Conservation (phyloP, 2,113 vertebrate genomes). For the Spilogale gracilis region DNA sequence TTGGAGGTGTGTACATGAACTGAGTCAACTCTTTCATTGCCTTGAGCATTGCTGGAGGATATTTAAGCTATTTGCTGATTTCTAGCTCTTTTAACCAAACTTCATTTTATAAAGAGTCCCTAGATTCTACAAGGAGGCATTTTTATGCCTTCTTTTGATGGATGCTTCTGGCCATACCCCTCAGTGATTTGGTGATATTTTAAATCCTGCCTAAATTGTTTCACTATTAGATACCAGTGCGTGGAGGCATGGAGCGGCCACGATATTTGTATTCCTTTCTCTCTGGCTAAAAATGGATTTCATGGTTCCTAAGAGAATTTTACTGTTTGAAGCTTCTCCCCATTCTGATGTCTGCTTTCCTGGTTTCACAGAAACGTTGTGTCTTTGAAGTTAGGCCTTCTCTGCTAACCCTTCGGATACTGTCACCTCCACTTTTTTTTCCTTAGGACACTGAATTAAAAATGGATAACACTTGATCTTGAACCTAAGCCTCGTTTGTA, state of each 20-base stretch:
- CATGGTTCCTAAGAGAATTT: slow-evolving; percentile 29
- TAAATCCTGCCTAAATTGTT: slow-evolving; percentile 58
- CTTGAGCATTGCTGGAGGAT: slow-evolving; percentile 67
- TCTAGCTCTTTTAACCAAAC: slow-evolving; percentile 72
- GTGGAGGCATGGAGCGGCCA: neutral
- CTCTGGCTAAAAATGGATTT: slow-evolving; percentile 42
- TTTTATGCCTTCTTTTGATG: slow-evolving; percentile 68
- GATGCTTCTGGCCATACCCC: slow-evolving; percentile 42
- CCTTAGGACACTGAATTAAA: neutral
- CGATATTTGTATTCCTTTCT: slow-evolving; percentile 51
- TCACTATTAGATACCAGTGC: slow-evolving; percentile 7
- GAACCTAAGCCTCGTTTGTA: neutral
- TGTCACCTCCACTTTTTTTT: neutral
- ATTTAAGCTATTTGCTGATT: slow-evolving; percentile 67
- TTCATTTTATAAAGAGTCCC: slow-evolving; percentile 72
- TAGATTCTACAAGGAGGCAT: slow-evolving; percentile 1
- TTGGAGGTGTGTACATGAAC: neutral
- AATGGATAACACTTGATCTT: neutral
- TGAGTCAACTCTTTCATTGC: slow-evolving; percentile 45
- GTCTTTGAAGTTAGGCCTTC: slow-evolving; percentile 46
- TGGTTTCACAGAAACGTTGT: neutral
- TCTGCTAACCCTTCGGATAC: slow-evolving; percentile 13
- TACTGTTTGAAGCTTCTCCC: slow-evolving; percentile 27
- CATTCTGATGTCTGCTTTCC: slow-evolving; percentile 3
- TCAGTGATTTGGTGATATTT: slow-evolving; percentile 66